Percentiles rank a stretch among this genome's conserved stretches.
phyloP scores from a whole-genome alignment of 2,797 vertebrate genomes.

The Xenops minutus region DNA sequence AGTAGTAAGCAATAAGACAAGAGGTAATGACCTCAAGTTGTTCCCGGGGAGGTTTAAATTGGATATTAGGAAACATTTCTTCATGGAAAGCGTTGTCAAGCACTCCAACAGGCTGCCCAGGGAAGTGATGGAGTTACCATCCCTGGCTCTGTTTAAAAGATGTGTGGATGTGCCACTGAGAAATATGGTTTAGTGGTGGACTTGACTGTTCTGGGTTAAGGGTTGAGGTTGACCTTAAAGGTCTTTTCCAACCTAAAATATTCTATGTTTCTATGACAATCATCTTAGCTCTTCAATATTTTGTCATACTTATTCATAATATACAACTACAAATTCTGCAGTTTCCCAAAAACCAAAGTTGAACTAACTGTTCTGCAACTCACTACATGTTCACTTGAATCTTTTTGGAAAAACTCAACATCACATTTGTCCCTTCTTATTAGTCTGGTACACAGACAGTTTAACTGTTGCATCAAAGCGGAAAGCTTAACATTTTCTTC shows the following conservation, averaged over 20 bases:
- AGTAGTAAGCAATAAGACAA: not conserved
- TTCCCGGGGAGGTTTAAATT: rapidly evolving
- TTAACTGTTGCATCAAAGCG: not conserved
- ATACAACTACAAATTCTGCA: not conserved
- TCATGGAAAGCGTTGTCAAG: not conserved
- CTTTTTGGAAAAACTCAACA: not conserved
- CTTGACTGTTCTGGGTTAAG: not conserved
- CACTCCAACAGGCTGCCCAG: not conserved
- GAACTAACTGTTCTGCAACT: not conserved
- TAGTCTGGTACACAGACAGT: not conserved
- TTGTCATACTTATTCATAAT: not conserved
- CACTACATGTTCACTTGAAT: not conserved
- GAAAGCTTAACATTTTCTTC: not conserved
- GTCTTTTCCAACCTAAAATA: not conserved
- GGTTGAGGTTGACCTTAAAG: not conserved
- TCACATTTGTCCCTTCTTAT: not conserved
- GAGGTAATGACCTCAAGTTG: not conserved
- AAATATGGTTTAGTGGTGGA: not conserved
- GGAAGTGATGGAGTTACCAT: not conserved
- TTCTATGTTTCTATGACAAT: not conserved
- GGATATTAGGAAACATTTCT: not conserved
- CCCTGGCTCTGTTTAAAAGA: not conserved
- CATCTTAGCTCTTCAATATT: not conserved
- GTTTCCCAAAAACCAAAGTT: not conserved
- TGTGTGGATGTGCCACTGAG: rapidly evolving